Evolutionary conservation across 1,140 invertebrate genomes (phyloP).

Genomic region (Ceratina calcarata): DNA sequence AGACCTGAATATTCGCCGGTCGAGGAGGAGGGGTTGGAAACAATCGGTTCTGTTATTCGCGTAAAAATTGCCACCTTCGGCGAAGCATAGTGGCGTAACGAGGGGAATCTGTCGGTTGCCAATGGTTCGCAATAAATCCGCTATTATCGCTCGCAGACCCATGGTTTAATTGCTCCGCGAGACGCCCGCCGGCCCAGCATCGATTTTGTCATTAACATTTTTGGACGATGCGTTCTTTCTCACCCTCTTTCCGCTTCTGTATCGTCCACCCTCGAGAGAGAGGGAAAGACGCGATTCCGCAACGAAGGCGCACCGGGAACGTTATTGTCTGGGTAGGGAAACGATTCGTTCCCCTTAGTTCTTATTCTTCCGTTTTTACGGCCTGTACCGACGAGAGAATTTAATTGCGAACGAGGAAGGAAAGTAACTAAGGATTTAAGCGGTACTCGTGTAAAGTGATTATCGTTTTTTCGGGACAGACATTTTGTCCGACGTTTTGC

Average conservation of each 20-base stretch:
- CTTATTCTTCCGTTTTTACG: slow-evolving; percentile 8
- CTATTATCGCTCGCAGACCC: slow-evolving; percentile 22
- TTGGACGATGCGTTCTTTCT: slow-evolving; percentile 8
- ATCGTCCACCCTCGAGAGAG: background rate
- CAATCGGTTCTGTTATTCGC: slow-evolving; percentile 49
- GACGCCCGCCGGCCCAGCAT: background rate
- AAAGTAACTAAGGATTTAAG: slow-evolving; percentile 29
- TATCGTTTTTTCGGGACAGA: slow-evolving; percentile 3
- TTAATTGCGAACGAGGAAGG: slow-evolving; percentile 40
- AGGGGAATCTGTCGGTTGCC: slow-evolving; percentile 34
- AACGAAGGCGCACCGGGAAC: background rate
- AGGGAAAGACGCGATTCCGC: background rate
- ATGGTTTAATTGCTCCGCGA: slow-evolving; percentile 36
- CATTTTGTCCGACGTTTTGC: background rate
- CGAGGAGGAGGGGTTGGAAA: slow-evolving; percentile 43
- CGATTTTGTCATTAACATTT: slow-evolving; percentile 48
- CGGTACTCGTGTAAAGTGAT: slow-evolving; percentile 38
- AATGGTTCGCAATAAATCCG: slow-evolving; percentile 45
- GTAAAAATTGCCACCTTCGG: slow-evolving; percentile 50
- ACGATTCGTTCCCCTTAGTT: background rate
- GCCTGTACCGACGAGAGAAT: background rate
- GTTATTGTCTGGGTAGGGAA: background rate
- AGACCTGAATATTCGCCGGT: background rate
- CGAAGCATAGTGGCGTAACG: background rate
- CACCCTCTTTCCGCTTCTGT: background rate